Evolutionary conservation across 2,113 vertebrate genomes (phyloP), one percentile per base, ranked within the genome.

Genomic region (Neodontobutis hainanensis): DNA sequence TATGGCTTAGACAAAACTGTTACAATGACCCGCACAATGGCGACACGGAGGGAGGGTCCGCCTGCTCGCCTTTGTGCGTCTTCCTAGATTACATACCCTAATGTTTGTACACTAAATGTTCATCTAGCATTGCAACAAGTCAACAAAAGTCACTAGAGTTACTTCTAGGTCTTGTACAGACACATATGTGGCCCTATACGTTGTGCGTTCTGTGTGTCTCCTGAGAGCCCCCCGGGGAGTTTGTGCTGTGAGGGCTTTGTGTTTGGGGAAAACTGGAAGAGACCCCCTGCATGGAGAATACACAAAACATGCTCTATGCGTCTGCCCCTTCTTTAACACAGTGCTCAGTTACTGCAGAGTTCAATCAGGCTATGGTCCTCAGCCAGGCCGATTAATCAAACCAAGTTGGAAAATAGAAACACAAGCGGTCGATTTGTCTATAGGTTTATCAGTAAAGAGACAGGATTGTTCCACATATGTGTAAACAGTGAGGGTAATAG

Each of bases 1-100:
- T 92, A 93, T 92, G 92, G 86, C 88, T 77, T 65, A 81, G 85
- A 93, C 92, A 93, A 92, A 92, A 92, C 85, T 87, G 90, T 82
- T 90, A 93, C 92, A 93, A 93, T 86, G 87, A 80, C 48, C 4
- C 16, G 50, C 35, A 92, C 88, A 93, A 93, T 90, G 82, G 85
- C 38, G 86, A 90, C 91, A 91, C 74, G 63, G 91, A 81, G 90
- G 90, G 92, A 85, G 92, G 88, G 88, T 77, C 76, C 11, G 77
- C 59, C 1, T 50, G 55, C 15, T 74, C 44, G 65, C 65, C 76
- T 73, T 55, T 58, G 65, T 80, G 84, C 78, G 71, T 70, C 62
- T 58, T 5, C 59, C 65, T 53, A 44, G 58, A 84, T 80, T 67
- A 57, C 64, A 83, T 51, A 59, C 46, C 71, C 48, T 68, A 72